Conservation (phyloP, 1,140 invertebrate species). For the Ridgeia piscesae region DNA sequence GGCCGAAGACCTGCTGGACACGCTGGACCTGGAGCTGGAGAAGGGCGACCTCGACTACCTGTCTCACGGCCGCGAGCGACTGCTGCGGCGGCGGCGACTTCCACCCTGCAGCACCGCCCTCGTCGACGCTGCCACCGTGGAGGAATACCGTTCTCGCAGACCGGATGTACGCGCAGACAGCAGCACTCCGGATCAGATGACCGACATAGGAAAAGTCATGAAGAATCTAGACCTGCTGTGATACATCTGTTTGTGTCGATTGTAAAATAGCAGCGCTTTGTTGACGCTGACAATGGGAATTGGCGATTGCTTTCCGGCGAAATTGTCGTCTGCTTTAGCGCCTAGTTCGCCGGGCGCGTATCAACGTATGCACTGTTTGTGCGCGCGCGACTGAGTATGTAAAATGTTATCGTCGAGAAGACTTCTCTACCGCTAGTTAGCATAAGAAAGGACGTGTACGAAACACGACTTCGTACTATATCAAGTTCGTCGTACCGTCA, state of each 20-base stretch:
- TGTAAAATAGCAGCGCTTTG: neutral
- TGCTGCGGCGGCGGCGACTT: neutral
- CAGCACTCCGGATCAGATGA: neutral
- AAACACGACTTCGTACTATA: neutral
- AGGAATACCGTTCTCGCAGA: neutral
- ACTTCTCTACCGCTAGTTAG: neutral
- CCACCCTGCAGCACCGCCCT: neutral
- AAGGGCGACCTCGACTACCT: neutral
- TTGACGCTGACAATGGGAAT: neutral
- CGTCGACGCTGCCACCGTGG: neutral
- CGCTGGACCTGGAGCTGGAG: neutral
- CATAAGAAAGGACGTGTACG: neutral
- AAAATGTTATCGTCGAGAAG: neutral
- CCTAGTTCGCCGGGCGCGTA: neutral
- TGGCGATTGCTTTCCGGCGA: neutral
- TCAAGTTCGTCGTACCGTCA: neutral
- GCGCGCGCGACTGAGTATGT: neutral
- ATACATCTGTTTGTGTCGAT: neutral
- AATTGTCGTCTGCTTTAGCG: neutral
- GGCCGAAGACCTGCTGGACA: neutral
- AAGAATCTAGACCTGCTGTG: neutral
- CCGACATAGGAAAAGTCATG: neutral
- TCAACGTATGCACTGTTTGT: neutral
- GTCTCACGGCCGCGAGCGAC: neutral
- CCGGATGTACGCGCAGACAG: neutral